phyloP scores from a whole-genome alignment of 2,797 vertebrate species.

The Limnodromus scolopaceus region DNA sequence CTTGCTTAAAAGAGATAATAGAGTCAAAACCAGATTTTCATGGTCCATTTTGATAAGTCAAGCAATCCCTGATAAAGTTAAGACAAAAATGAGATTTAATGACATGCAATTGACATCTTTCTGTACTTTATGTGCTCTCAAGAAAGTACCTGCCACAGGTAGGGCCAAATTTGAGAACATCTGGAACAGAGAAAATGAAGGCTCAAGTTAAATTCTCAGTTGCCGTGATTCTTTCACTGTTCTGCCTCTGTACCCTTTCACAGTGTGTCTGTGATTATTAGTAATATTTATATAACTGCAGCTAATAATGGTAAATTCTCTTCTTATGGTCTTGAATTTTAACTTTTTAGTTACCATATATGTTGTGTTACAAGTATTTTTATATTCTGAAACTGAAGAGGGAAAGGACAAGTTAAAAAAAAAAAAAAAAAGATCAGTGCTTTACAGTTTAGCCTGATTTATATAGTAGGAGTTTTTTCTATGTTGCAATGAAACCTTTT shows the following conservation, averaged over 20 bases:
- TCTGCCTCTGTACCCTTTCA: neutral
- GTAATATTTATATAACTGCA: neutral
- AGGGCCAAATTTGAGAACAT: neutral
- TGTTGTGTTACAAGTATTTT: neutral
- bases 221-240: neutral
- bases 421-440: neutral
- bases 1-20: neutral
- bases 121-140: neutral
- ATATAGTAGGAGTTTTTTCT: neutral
- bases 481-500: neutral
- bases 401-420: neutral
- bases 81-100: neutral
- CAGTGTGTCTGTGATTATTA: neutral
- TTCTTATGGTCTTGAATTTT: neutral
- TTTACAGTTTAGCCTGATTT: neutral
- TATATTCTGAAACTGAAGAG: neutral
- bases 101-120: neutral
- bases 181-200: neutral
- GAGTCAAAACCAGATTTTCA: neutral
- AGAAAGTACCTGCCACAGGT: neutral
- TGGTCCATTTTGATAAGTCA: neutral
- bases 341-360: neutral
- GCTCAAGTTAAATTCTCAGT: neutral
- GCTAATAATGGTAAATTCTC: neutral
- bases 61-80: neutral